These are phyloP conservation scores for Catalaphyllia jardinei DNA, from an alignment of 64 coral and sea anemone genomes.

Conservation along the genomic window DNA sequence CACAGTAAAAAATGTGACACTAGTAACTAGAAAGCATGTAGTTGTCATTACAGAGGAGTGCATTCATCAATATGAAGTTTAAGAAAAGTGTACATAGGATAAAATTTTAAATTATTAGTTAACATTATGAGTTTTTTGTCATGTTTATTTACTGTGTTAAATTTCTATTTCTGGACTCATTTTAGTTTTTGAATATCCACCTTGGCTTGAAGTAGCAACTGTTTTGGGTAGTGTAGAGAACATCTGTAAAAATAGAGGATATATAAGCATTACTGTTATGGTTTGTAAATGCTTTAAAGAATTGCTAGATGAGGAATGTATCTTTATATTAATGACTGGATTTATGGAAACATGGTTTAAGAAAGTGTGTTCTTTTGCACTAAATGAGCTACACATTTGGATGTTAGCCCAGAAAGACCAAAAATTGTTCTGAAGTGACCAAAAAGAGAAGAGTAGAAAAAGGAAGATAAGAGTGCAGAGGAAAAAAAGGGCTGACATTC, in stretches of 20 bases:
- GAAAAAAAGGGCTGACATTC: no score
- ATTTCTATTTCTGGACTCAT: not conserved
- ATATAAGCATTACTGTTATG: not conserved
- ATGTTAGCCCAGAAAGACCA: no score
- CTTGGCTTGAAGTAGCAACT: no score
- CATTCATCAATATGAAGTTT: not conserved
- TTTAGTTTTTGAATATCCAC: not conserved
- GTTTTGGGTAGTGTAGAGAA: not conserved
- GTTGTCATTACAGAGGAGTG: not conserved
- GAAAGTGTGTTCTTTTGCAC: no score
- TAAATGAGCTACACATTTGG: no score
- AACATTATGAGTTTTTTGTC: not conserved
- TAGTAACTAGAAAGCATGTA: not conserved
- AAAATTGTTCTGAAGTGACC: no score
- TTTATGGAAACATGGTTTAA: no score
- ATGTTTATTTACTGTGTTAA: not conserved
- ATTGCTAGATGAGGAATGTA: not conserved
- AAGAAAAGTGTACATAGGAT: not conserved
- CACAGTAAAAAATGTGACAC: not conserved
- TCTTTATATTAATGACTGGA: no score
- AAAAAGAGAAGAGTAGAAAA: no score
- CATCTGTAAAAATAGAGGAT: no score
- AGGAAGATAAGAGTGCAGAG: no score
- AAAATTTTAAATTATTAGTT: conserved; percentile 12
- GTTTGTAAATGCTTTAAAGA: not conserved